Evolutionary conservation across 2,888 invertebrate species (phyloP), one percentile per base, ranked within the genome.

Genomic region (Cordilura impudica): DNA sequence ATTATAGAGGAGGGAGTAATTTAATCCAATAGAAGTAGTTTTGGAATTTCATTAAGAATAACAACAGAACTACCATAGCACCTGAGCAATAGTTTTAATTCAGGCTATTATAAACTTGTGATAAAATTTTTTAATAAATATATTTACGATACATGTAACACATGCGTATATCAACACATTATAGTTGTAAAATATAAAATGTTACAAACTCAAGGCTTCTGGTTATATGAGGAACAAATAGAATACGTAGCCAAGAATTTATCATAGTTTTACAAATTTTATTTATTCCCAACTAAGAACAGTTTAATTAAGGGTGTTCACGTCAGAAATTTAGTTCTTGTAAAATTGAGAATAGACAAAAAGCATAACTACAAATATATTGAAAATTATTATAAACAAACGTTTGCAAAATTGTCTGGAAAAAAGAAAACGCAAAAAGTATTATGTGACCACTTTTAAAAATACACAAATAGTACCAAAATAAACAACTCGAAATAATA

Each of bases 111-210:
- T 21, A 53, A 35, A 18, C 26, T 47, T 31, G 12, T 12, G 18
- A 18, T 35, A 49, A 71, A 74, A n/a, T 66, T 71, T 74, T 78
- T 71, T 66, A 79, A 75, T 71, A 71, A 69, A 61, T 63, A 35
- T 35, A 35, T 49, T 21, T 19, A n/a, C n/a, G n/a, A 18, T 19
- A 35, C 21, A 43, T n/a, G 14, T 39, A 12, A 39, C 58, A 23
- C 58, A 23, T 23, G 8, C 43, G 43, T 43, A 43, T 43, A 43
- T 58, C 43, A 43, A 35, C 56, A 56, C 39, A 39, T 56, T 58
- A 7, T n/a, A 18, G 7, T 14, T 23, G 8, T 51, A 29, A 12
- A 39, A 39, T 39, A 39, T n/a, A 26, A n/a, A 53, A 53, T 53
- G 26, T 53, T 26, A 53, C 26, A 12, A n/a, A 26, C 7, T 14